Evolutionary conservation across 92 coral and sea anemone genomes (phyloP).

Genomic region (Porites evermanni): DNA sequence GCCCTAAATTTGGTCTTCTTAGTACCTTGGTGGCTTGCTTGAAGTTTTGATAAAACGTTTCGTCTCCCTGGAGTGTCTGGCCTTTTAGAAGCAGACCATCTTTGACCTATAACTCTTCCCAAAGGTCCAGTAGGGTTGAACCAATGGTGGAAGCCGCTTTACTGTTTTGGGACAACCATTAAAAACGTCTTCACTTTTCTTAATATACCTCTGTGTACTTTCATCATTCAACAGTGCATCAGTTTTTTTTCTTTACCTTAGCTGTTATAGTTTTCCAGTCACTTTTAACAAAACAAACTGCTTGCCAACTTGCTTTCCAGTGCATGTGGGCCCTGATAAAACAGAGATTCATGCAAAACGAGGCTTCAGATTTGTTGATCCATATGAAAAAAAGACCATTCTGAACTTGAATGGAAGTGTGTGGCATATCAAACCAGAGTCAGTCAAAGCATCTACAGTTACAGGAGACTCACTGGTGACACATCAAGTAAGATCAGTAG

Average conservation of each 20-base stretch:
- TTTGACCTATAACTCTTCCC: no score
- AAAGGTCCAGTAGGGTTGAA: no score
- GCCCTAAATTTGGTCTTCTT: slow-evolving; percentile 65
- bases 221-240: no score
- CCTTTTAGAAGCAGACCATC: no score
- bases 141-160: neutral
- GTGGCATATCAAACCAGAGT: slow-evolving; percentile 77
- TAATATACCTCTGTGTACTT: no score
- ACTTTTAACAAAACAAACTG: neutral
- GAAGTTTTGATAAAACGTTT: no score
- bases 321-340: slow-evolving; percentile 78
- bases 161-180: slow-evolving; percentile 2
- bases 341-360: slow-evolving; percentile 77
- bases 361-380: slow-evolving; percentile 94
- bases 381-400: slow-evolving; percentile 85
- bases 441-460: slow-evolving; percentile 66
- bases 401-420: slow-evolving; percentile 86
- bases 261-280: neutral
- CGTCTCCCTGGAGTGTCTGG: no score
- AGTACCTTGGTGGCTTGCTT: no score
- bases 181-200: neutral
- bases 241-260: no score
- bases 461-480: slow-evolving; percentile 76
- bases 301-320: slow-evolving; percentile 45
- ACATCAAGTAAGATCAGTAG: slow-evolving; percentile 72